These are phyloP conservation scores for Brachionus paranguensis DNA, from an alignment of 1,140 invertebrate genomes.

Conservation along the genomic window DNA sequence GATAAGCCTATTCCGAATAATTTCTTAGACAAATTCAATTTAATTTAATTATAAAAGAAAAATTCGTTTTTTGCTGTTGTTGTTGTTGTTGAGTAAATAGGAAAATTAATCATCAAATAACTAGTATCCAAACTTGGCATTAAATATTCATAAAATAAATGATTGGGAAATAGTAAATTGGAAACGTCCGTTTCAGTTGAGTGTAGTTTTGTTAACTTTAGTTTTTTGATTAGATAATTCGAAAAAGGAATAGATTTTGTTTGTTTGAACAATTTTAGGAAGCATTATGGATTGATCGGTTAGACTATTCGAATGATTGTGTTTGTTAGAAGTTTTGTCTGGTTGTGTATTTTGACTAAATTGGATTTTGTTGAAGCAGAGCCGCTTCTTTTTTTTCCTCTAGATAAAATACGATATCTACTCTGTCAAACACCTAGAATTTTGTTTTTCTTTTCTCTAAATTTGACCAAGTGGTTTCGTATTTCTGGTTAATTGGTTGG, in stretches of 20 bases:
- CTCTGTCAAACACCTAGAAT: neutral
- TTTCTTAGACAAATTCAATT: neutral
- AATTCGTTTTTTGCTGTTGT: neutral
- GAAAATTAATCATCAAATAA: constrained; percentile 7
- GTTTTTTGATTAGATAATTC: neutral
- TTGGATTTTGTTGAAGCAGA: neutral
- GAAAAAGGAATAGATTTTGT: neutral
- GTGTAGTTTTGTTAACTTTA: neutral
- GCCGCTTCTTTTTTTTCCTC: neutral
- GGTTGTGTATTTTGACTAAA: neutral
- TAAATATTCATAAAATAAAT: constrained; percentile 8
- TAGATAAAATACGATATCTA: neutral
- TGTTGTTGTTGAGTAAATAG: neutral
- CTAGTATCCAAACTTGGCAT: neutral
- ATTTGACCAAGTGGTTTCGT: neutral
- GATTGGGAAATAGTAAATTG: neutral
- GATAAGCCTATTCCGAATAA: neutral
- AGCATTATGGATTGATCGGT: neutral
- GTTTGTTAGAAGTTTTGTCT: neutral
- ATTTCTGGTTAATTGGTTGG: neutral
- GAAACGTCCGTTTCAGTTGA: neutral
- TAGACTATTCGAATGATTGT: neutral
- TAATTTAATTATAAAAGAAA: neutral
- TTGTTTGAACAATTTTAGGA: neutral
- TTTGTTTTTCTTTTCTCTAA: no score